Conservation (phyloP, 2,113 vertebrate genomes). For the Enhydra lutris region DNA sequence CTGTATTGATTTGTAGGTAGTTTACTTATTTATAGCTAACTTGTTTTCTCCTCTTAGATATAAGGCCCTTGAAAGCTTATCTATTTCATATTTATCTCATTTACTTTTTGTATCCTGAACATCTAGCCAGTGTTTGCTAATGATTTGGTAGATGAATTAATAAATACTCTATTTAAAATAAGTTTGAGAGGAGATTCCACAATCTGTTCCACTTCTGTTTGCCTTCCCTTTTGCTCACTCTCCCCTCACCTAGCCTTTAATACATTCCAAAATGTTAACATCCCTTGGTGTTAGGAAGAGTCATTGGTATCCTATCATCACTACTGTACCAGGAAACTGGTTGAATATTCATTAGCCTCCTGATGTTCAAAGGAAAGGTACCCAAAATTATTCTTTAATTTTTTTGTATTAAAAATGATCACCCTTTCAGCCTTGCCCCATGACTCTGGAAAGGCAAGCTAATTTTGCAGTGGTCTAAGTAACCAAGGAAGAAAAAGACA, state of each 20-base stretch:
- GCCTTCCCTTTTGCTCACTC: not conserved
- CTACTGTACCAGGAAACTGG: not conserved
- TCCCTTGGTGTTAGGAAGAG: not conserved
- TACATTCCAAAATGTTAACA: not conserved
- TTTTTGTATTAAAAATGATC: not conserved
- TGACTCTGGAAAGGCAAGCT: not conserved
- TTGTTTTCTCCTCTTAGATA: not conserved
- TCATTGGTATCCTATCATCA: not conserved
- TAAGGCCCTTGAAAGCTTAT: not conserved
- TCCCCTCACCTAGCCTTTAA: not conserved
- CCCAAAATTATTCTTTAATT: not conserved
- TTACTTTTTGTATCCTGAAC: not conserved
- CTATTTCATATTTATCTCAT: not conserved
- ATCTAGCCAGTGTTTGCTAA: not conserved
- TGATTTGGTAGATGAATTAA: not conserved
- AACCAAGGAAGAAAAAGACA: not conserved
- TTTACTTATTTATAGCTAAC: not conserved
- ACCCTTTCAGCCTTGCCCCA: not conserved
- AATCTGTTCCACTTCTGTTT: not conserved
- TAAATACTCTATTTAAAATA: not conserved
- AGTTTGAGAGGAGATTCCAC: not conserved
- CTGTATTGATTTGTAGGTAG: not conserved
- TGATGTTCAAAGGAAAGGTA: not conserved
- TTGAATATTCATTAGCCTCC: not conserved
- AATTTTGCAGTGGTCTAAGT: not conserved